phyloP scores from a whole-genome alignment of 1,140 invertebrate genomes.

The Achroia grisella region DNA sequence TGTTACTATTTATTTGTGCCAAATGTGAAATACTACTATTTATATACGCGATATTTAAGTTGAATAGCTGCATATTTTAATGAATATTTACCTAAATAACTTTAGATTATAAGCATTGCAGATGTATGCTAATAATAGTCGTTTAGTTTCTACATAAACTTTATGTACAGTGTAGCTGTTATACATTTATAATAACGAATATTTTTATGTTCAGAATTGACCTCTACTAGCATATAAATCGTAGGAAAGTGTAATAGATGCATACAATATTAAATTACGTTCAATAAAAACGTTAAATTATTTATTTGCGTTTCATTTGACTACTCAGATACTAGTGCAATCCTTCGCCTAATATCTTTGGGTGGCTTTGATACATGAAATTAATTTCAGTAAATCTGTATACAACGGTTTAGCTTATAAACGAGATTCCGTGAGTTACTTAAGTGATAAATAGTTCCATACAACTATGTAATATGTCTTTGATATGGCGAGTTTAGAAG shows the following conservation, averaged over 20 bases:
- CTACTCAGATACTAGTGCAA: constrained; percentile 1
- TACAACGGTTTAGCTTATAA: too few species aligned
- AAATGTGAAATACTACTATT: constrained; percentile 1
- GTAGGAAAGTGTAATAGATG: constrained; percentile 52
- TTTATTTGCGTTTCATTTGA: constrained; percentile 29
- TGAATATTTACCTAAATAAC: neutral
- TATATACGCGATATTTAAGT: neutral
- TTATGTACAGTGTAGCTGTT: constrained; percentile 57
- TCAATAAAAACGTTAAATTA: constrained; percentile 68
- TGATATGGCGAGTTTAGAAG: constrained; percentile 17
- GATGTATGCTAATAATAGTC: neutral
- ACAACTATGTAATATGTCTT: constrained; percentile 17
- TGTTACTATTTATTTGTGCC: neutral
- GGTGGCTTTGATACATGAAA: too few species aligned
- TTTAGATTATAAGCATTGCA: constrained; percentile 2
- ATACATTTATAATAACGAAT: constrained; percentile 24
- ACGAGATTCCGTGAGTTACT: too few species aligned
- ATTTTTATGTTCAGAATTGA: constrained; percentile 34
- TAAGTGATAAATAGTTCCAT: constrained; percentile 13
- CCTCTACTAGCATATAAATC: constrained; percentile 43
- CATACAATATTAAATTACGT: constrained; percentile 54
- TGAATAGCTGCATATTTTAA: neutral
- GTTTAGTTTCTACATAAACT: constrained; percentile 18
- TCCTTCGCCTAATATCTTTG: neutral
- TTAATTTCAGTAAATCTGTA: too few species aligned